These are phyloP conservation scores for Aurelia sp. DNA, from an alignment of 30 jellyfish, hydroid and myxozoan genomes.

Conservation along the genomic window DNA sequence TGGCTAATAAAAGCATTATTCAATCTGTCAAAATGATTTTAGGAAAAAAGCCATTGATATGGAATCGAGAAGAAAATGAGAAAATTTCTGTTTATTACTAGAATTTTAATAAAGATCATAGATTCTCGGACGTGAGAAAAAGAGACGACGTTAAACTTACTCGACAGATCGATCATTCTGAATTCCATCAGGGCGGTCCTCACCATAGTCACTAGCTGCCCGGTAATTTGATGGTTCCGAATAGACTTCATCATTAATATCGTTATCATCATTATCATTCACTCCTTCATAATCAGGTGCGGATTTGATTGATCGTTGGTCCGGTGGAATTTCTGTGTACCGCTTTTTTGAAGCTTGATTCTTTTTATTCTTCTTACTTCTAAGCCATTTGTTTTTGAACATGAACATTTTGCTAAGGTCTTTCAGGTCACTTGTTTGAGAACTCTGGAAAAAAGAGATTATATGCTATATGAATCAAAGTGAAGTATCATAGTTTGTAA, in stretches of 20 bases:
- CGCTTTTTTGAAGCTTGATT: constrained; percentile 55
- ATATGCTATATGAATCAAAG: not conserved
- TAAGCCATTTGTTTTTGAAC: constrained; percentile 61
- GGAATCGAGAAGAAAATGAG: no score
- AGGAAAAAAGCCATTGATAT: no score
- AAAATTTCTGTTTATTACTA: no score
- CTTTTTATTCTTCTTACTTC: constrained; percentile 33
- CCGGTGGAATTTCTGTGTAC: constrained; percentile 70
- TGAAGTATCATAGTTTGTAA: no score
- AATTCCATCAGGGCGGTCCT: constrained; percentile 17
- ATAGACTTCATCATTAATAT: not conserved
- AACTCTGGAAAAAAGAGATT: constrained; percentile 31
- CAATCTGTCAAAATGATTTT: no score
- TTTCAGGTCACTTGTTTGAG: constrained; percentile 66
- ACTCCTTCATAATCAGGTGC: constrained; percentile 56
- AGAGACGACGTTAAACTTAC: not conserved
- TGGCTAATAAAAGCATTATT: no score
- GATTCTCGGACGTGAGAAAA: no score
- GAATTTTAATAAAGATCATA: no score
- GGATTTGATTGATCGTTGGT: constrained; percentile 39
- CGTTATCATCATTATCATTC: constrained; percentile 20
- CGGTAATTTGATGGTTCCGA: constrained; percentile 49
- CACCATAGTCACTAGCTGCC: constrained; percentile 48
- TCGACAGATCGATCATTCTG: constrained; percentile 40
- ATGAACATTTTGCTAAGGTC: constrained; percentile 70